Base-by-base conservation (phyloP, 2,888 invertebrate genomes). In the Ophion costatus region DNA sequence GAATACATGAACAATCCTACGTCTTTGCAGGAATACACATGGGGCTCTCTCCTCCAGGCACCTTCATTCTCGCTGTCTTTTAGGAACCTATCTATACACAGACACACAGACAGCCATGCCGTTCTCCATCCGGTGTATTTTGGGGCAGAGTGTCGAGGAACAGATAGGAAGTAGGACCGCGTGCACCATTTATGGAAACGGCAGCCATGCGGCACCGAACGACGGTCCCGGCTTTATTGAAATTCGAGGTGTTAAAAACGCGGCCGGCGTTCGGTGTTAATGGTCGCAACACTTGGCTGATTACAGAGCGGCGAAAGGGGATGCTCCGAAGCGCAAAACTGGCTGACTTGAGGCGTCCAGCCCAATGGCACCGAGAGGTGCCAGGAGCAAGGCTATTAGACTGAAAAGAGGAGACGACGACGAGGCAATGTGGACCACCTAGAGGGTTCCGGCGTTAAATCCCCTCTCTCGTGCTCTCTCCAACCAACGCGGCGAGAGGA, bases 281-380 rank as follows among this genome's bases (percentile, higher is more conserved):
- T 90, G 89, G 90, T 79, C 83, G 85, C 84, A 86, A 87, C 87
- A 86, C 87, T 86, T 86, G 84, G 87, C 87, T 90, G 92, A 93
- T 93, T 92, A 91, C 89, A 90, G 90, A 90, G 90, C 90, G 90
- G 90, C 85, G 85, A 87, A 88, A 89, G 84, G 83, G 83, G 83
- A 77, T 82, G 87, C 87, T 85, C 73, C 71, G 83, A 84, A 82
- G 88, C 87, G 87, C 82, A 84, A 87, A 88, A 83, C 85, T 80
- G 86, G 69, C 79, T 71, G 70, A 84, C 79, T 79, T 76, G 71
- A 82, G 80, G 70, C 24, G 59, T 42, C 20, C 45, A 67, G 71
- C 20, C 63, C 66, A 66, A 73, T 80, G 56, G 71, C 56, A 42
- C 38, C 17, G 17, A 51, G 51, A 73, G 42, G 42, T 38, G 42